These are phyloP conservation scores for Naso thynnoides DNA, from an alignment of 2,797 vertebrate species.

Conservation along the genomic window DNA sequence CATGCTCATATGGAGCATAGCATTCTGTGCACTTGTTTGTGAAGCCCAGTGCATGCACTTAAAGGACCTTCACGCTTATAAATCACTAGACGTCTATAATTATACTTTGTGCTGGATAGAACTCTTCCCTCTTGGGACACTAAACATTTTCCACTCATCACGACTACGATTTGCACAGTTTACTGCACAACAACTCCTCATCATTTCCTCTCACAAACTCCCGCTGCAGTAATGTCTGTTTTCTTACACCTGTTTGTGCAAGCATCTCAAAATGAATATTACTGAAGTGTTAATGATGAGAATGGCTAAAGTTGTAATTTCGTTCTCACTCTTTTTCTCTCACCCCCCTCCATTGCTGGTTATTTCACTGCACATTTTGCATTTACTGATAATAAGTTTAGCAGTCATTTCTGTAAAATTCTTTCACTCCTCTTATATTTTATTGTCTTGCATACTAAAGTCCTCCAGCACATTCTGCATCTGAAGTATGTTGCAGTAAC, in stretches of 20 bases:
- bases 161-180: slow-evolving; percentile 38
- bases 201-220: slow-evolving; percentile 32
- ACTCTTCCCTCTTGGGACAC: slow-evolving; percentile 38
- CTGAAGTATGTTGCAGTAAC: neutral
- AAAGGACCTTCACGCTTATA: slow-evolving; percentile 31
- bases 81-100: slow-evolving; percentile 48
- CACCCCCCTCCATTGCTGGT: neutral
- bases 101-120: slow-evolving; percentile 31
- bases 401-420: slow-evolving; percentile 10
- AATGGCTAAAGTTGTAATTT: slow-evolving; percentile 17
- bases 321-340: slow-evolving; percentile 9
- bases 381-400: slow-evolving; percentile 20
- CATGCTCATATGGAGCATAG: slow-evolving; percentile 24
- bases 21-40: slow-evolving; percentile 17
- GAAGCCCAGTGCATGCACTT: slow-evolving; percentile 24
- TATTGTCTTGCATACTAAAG: neutral
- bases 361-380: slow-evolving; percentile 13
- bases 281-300: slow-evolving; percentile 43
- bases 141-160: slow-evolving; percentile 56
- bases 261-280: slow-evolving; percentile 32
- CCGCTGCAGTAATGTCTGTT: slow-evolving; percentile 27
- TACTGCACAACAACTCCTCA: slow-evolving; percentile 38
- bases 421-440: slow-evolving; percentile 8
- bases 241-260: slow-evolving; percentile 34
- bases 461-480: neutral